A percentile compares a stretch with the other conserved stretches of the same genome.
Evolutionary conservation across 2,113 vertebrate species (phyloP).

Genomic region (Hippolais icterina): DNA sequence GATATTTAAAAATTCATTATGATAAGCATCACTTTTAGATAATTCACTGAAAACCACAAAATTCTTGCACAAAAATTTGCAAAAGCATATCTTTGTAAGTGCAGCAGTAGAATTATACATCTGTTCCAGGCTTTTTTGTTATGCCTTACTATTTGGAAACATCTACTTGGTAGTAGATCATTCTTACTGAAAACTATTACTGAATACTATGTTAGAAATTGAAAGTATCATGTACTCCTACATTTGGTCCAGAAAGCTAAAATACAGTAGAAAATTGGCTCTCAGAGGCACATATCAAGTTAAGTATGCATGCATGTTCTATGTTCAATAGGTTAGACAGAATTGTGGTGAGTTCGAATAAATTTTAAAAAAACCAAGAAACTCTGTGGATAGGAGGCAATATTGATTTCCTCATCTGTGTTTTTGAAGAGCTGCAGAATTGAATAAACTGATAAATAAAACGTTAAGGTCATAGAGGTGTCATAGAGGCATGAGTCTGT

Average conservation of each 20-base stretch:
- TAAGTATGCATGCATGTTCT: not conserved
- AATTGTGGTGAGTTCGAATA: not conserved
- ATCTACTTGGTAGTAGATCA: not conserved
- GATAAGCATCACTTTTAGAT: not conserved
- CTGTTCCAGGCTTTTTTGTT: not conserved
- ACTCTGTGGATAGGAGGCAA: not conserved
- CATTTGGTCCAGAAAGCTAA: not conserved
- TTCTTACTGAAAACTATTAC: not conserved
- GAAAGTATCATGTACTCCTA: not conserved
- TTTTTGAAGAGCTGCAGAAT: not conserved
- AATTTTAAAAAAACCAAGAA: not conserved
- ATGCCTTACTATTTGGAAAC: not conserved
- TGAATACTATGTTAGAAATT: not conserved
- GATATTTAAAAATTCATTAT: not conserved
- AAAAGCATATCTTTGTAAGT: not conserved
- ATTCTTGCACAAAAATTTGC: not conserved
- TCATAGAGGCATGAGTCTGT: not conserved
- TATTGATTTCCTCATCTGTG: not conserved
- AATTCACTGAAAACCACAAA: not conserved
- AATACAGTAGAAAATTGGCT: not conserved
- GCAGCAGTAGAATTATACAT: not conserved
- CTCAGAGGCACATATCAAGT: not conserved
- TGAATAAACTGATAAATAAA: not conserved
- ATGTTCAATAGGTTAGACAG: not conserved
- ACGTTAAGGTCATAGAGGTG: not conserved